Evolutionary conservation across 2,888 invertebrate species (phyloP).

Genomic region (Stenolophus ochropezus): DNA sequence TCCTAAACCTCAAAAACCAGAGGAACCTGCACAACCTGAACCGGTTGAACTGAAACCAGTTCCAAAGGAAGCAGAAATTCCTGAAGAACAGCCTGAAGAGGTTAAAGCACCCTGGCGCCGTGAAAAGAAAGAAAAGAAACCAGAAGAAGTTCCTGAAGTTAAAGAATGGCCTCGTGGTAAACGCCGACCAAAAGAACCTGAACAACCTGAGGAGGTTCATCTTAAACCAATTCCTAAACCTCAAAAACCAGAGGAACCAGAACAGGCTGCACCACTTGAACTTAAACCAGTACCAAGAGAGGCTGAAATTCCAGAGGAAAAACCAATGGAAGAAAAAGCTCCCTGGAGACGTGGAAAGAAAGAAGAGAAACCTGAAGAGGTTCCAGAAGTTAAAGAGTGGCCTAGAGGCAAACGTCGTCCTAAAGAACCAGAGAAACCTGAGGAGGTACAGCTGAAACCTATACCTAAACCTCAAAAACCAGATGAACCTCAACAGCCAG

Average conservation of each 20-base stretch:
- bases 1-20: slow-evolving; percentile 66
- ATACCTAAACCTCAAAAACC: slow-evolving; percentile 67
- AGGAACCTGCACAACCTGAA: slow-evolving; percentile 71
- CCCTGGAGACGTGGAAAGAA: slow-evolving; percentile 63
- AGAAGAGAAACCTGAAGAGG: slow-evolving; percentile 66
- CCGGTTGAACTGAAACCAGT: slow-evolving; percentile 67
- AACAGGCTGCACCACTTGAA: slow-evolving; percentile 72
- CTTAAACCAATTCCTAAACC: slow-evolving; percentile 68
- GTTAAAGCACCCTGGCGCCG: slow-evolving; percentile 68
- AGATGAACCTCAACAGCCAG: slow-evolving; percentile 65
- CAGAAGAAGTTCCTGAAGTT: slow-evolving; percentile 66
- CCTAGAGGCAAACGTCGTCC: slow-evolving; percentile 70
- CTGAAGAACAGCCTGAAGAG: slow-evolving; percentile 65
- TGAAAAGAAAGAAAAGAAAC: slow-evolving; percentile 60
- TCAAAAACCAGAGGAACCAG: slow-evolving; percentile 69
- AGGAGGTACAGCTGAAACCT: slow-evolving; percentile 70
- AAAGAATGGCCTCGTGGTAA: slow-evolving; percentile 67
- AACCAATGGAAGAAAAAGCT: slow-evolving; percentile 65
- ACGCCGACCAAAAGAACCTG: slow-evolving; percentile 68
- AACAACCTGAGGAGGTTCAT: slow-evolving; percentile 73
- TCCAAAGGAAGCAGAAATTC: slow-evolving; percentile 66
- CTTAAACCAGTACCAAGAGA: slow-evolving; percentile 72
- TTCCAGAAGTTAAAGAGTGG: slow-evolving; percentile 70
- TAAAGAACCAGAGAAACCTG: slow-evolving; percentile 67
- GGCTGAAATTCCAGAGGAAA: slow-evolving; percentile 66